Percentiles rank a stretch among this genome's conserved stretches.
Evolutionary conservation across 2,113 vertebrate species (phyloP).

Genomic region (Brachionichthys hirsutus): DNA sequence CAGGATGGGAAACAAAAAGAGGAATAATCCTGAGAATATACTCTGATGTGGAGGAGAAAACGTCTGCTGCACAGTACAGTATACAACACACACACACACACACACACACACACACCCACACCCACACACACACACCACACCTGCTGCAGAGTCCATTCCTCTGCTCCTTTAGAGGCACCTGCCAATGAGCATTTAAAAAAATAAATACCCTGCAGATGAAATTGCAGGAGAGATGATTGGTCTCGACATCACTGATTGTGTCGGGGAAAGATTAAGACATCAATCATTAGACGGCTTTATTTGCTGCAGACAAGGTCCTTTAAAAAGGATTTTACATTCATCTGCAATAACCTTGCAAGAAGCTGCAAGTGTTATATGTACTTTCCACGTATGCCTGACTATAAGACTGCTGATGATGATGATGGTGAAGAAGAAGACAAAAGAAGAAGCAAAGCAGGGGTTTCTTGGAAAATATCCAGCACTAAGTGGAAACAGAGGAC

Average conservation of each 20-base stretch:
- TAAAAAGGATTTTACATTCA: slow-evolving; percentile 40
- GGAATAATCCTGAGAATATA: background rate
- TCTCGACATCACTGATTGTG: slow-evolving; percentile 41
- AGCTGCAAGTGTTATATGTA: no score
- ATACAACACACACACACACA: no score
- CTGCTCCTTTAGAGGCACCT: slow-evolving; percentile 40
- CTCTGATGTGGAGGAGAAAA: slow-evolving; percentile 20
- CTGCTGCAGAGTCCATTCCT: slow-evolving; percentile 30
- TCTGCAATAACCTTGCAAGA: slow-evolving; percentile 7
- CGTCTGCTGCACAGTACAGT: slow-evolving; percentile 46
- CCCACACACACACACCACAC: no score
- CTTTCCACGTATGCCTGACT: slow-evolving; percentile 6
- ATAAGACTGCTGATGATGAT: slow-evolving; percentile 30
- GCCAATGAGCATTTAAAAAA: slow-evolving; percentile 39
- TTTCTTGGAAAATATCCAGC: slow-evolving; percentile 66
- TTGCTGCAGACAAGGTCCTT: background rate
- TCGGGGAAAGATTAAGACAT: slow-evolving; percentile 41
- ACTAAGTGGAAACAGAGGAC: slow-evolving; percentile 76
- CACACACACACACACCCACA: no score
- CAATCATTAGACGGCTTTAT: slow-evolving; percentile 29
- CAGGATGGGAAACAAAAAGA: background rate
- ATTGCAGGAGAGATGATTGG: slow-evolving; percentile 45
- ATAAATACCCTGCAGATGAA: background rate
- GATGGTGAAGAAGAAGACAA: background rate
- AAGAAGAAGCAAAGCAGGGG: no score